phyloP scores from a whole-genome alignment of 2,888 invertebrate genomes.

The Ceraclea dissimilis region DNA sequence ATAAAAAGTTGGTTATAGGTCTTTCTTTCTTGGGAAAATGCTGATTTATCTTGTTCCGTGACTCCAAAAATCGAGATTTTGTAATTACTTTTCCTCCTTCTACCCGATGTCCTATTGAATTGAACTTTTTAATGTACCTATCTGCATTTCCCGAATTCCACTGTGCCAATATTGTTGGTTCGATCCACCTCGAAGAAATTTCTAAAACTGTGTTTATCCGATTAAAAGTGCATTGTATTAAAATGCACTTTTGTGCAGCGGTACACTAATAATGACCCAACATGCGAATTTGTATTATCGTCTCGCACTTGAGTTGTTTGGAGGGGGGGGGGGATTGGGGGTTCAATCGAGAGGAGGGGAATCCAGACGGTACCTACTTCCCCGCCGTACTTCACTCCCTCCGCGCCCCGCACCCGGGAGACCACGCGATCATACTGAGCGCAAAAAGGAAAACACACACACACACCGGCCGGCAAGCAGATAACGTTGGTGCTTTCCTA shows the following conservation, averaged over 20 bases:
- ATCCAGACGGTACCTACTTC: slow-evolving; percentile 10
- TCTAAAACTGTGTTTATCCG: too few relatives aligned
- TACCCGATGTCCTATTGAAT: too few relatives aligned
- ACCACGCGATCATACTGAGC: slow-evolving; percentile 1
- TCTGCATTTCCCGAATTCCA: too few relatives aligned
- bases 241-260: slow-evolving; percentile 1
- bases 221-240: neutral
- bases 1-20: too few relatives aligned
- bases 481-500: slow-evolving; percentile 3
- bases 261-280: slow-evolving; percentile 9
- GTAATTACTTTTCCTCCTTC: too few relatives aligned
- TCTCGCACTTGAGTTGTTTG: neutral
- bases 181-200: too few relatives aligned
- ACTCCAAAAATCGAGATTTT: too few relatives aligned
- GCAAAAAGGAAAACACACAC: slow-evolving; percentile 15
- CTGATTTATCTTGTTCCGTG: too few relatives aligned
- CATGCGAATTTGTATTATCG: slow-evolving; percentile 1
- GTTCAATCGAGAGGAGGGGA: slow-evolving; percentile 8
- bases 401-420: slow-evolving; percentile 4
- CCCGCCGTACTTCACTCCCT: neutral
- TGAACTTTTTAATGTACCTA: too few relatives aligned
- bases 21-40: too few relatives aligned
- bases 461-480: slow-evolving; percentile 9
- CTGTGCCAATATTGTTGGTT: too few relatives aligned
- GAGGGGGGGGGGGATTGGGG: neutral